A percentile compares a stretch with the other conserved stretches of the same genome.
These are phyloP conservation scores for Macrotis lagotis DNA, from an alignment of 2,113 vertebrate species.

Conservation along the genomic window DNA sequence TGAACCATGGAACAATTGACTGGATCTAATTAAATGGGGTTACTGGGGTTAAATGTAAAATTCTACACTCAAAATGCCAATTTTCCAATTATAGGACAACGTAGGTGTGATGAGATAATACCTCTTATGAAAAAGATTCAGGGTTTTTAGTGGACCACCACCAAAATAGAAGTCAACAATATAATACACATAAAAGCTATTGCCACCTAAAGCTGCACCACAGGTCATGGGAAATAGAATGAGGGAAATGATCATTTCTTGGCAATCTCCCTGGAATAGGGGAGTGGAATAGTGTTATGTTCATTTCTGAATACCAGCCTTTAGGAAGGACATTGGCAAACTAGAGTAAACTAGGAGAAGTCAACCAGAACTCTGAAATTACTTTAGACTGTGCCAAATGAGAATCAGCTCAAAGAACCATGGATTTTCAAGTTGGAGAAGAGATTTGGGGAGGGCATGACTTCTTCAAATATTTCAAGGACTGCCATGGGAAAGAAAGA, in stretches of 20 bases:
- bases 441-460: not conserved
- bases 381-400: not conserved
- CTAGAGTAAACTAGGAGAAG: not conserved
- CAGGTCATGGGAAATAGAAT: not conserved
- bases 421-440: not conserved
- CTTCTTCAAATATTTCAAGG: not conserved
- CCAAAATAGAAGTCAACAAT: not conserved
- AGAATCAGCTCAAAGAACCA: not conserved
- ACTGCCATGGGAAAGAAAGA: not conserved
- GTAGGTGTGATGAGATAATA: not conserved
- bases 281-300: not conserved
- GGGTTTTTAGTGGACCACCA: not conserved
- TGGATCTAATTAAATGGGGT: not conserved
- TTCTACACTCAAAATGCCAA: not conserved
- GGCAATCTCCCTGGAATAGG: not conserved
- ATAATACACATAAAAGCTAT: not conserved
- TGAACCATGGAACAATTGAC: not conserved
- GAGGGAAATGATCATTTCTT: not conserved
- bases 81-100: not conserved
- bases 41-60: not conserved
- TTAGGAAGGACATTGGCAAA: not conserved
- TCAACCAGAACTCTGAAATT: not conserved
- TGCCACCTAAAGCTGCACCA: not conserved
- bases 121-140: not conserved
- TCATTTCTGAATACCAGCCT: not conserved